Evolutionary conservation across 2,888 invertebrate genomes (phyloP).

Genomic region (Drepana falcataria): DNA sequence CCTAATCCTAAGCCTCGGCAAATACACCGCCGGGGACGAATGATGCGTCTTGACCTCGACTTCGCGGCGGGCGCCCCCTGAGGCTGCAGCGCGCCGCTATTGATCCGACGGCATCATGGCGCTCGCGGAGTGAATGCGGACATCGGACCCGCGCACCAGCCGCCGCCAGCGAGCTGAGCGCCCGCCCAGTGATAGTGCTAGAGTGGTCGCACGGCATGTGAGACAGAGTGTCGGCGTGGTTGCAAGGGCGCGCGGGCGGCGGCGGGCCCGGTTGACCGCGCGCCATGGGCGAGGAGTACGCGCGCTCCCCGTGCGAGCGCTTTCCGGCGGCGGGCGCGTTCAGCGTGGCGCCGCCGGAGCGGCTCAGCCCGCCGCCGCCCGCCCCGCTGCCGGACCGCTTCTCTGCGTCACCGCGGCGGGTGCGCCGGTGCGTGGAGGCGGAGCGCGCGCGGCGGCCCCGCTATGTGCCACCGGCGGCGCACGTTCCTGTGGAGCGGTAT

Average conservation of each 20-base stretch:
- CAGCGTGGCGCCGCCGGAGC: slow-evolving; percentile 82
- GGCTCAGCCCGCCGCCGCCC: slow-evolving; percentile 81
- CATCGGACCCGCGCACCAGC: slow-evolving; percentile 64
- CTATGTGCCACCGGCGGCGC: slow-evolving; percentile 83
- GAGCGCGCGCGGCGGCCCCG: slow-evolving; percentile 81
- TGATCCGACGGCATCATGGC: slow-evolving; percentile 71
- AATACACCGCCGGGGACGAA: slow-evolving; percentile 32
- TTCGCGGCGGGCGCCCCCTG: slow-evolving; percentile 59
- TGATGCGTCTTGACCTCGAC: slow-evolving; percentile 56
- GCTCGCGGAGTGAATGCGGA: slow-evolving; percentile 75
- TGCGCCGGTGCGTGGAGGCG: slow-evolving; percentile 82
- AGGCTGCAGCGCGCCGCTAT: slow-evolving; percentile 71
- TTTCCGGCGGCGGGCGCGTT: slow-evolving; percentile 77
- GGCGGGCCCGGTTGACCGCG: slow-evolving; percentile 72
- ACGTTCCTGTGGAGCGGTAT: slow-evolving; percentile 85
- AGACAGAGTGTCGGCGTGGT: slow-evolving; percentile 55
- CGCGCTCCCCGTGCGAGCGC: slow-evolving; percentile 76
- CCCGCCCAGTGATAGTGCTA: slow-evolving; percentile 60
- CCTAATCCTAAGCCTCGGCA: slow-evolving; percentile 47
- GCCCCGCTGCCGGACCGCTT: slow-evolving; percentile 79
- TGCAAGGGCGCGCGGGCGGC: slow-evolving; percentile 71
- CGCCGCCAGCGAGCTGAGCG: slow-evolving; percentile 52
- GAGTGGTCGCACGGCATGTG: slow-evolving; percentile 69
- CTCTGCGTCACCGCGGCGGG: slow-evolving; percentile 79
- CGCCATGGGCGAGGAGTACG: slow-evolving; percentile 77